A percentile compares a stretch with the other conserved stretches of the same genome.
Conservation (phyloP, 2,113 vertebrate species). For the Lagopus muta region DNA sequence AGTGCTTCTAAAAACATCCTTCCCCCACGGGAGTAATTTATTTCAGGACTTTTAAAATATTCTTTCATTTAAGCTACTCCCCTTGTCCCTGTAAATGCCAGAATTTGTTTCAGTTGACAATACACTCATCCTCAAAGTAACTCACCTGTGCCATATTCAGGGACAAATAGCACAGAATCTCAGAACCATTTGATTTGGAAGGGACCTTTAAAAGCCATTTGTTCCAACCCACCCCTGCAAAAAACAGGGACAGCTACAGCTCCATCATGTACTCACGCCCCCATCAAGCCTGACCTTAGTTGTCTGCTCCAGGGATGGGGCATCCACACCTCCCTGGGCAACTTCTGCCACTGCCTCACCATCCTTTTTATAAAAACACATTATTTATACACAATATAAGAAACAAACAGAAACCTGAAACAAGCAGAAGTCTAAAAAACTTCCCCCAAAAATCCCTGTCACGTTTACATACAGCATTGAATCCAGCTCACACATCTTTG, state of each 20-base stretch:
- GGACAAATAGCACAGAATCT: not conserved
- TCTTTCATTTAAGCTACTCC: not conserved
- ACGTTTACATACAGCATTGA: not conserved
- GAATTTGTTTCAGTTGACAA: not conserved
- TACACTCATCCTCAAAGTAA: not conserved
- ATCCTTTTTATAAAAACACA: too few species aligned
- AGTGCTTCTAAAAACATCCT: conserved; percentile 26
- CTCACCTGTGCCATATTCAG: not conserved
- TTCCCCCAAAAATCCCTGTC: not conserved
- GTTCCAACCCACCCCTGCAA: too few species aligned
- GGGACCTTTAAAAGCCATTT: too few species aligned
- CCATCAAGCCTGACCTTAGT: too few species aligned
- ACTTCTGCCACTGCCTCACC: too few species aligned
- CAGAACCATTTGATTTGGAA: too few species aligned
- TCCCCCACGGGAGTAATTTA: not conserved
- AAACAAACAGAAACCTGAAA: not conserved
- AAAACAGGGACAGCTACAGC: too few species aligned
- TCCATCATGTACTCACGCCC: too few species aligned
- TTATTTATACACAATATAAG: too few species aligned
- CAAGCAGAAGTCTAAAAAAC: not conserved
- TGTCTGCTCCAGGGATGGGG: too few species aligned
- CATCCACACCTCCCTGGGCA: too few species aligned
- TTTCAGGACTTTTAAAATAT: not conserved
- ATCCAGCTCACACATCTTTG: not conserved
- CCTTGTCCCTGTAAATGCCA: conserved; percentile 1